These are phyloP conservation scores for Chamaetylas fuelleborni DNA, from an alignment of 2,113 vertebrate genomes.

Conservation along the genomic window DNA sequence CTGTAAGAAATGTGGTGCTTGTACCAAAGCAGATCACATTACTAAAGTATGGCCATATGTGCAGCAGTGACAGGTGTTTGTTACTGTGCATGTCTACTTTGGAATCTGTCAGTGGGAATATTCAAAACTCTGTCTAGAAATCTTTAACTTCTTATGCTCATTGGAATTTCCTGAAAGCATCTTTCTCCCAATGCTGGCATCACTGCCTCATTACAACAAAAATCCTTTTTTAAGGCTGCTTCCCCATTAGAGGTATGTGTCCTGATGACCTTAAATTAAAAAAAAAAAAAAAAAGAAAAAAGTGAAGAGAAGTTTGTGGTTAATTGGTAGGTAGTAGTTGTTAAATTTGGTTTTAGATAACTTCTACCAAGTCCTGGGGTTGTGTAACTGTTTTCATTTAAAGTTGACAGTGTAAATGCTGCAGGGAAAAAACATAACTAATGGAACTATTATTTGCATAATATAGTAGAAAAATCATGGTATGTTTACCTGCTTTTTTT, in stretches of 20 bases:
- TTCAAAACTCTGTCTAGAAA: constrained; percentile 1
- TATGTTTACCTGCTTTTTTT: neutral
- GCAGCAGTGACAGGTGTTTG: constrained; percentile 39
- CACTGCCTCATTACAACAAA: neutral
- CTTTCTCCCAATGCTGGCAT: neutral
- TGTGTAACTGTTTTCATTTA: neutral
- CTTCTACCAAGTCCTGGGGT: neutral
- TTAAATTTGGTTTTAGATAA: neutral
- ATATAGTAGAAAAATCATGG: neutral
- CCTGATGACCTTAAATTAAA: neutral
- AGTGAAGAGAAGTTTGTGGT: neutral
- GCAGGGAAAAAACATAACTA: neutral
- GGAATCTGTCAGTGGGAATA: constrained; percentile 32
- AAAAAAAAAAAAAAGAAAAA: no score
- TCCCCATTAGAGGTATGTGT: neutral
- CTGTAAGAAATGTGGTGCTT: neutral
- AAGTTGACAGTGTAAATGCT: neutral
- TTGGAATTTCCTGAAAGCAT: constrained; percentile 2
- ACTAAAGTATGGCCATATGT: constrained; percentile 22
- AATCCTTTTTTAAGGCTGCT: neutral
- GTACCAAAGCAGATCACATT: neutral
- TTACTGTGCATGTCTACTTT: neutral
- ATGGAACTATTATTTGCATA: neutral
- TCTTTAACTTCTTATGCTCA: neutral
- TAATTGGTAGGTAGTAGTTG: neutral